Evolutionary conservation across 2,113 vertebrate genomes (phyloP), one percentile per base, ranked within the genome.

Genomic region (Tursiops truncatus): DNA sequence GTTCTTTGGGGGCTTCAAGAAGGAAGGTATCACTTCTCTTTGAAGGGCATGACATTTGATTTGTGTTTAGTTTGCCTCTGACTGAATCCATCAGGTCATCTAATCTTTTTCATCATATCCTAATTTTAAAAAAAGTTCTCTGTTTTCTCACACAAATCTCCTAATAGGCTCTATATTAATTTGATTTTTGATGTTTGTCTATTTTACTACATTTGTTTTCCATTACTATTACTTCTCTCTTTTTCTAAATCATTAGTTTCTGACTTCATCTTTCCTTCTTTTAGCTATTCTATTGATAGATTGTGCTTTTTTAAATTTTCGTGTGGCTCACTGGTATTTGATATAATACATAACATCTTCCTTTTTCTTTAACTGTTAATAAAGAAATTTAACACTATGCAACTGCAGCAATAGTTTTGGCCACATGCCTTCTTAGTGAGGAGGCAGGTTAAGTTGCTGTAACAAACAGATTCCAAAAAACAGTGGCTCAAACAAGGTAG

Each of bases 121-220:
- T 95, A 13, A 50, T 76, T 74, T 33, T 17, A 12, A 44, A 47
- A 60, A 33, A 31, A 4, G 47, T 68, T 44, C 1, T 1, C n/a
- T 71, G 76, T 81, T 67, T 21, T 89, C 6, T 70, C 21, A 73
- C 21, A 7, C 3, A 74, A 10, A 2, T 92, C 8, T 60, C 12
- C 28, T 82, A 73, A 56, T 18, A 86, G 31, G 28, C 5, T 15
- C 15, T 74, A 58, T 68, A 38, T 83, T 85, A 88, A 95, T 62
- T 90, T 79, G 0, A 81, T 38, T 81, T 71, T 10, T 47, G 1
- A 36, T 81, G 2, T 65, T 76, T 96, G 5, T n/a, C 79, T 96
- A 6, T 85, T 82, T 93, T 89, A 85, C 8, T 73, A 3, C 33
- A 56, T 95, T 84, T 96, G 15, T 63, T 83, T 97, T 85, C 4